phyloP scores from a whole-genome alignment of 2,888 invertebrate genomes.

The Branchellion lobata region DNA sequence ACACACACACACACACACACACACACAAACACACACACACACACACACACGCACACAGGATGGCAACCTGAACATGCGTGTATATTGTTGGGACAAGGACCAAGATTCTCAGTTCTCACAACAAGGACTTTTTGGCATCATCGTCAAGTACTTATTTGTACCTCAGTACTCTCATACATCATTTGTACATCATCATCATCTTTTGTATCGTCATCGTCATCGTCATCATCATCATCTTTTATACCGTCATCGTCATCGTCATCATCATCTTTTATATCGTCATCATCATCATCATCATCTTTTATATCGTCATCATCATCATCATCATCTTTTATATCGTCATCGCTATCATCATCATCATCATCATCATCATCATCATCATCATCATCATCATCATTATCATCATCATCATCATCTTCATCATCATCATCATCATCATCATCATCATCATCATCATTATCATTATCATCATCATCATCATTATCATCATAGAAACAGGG shows the following conservation, averaged over 20 bases:
- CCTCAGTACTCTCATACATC: neutral
- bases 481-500: neutral
- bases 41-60: neutral
- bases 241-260: neutral
- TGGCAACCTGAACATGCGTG: neutral
- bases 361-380: too few species aligned
- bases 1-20: neutral
- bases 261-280: too few species aligned
- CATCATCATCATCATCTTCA: conserved; percentile 21
- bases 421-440: conserved; percentile 7
- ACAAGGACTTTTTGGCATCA: neutral
- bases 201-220: neutral
- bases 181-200: too few species aligned
- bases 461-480: neutral
- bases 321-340: too few species aligned
- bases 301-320: too few species aligned
- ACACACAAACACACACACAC: neutral
- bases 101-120: neutral
- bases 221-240: conserved; percentile 11
- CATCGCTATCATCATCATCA: too few species aligned
- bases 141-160: neutral
- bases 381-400: conserved; percentile 20
- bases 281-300: too few species aligned
- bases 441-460: conserved; percentile 15
- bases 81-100: neutral